Percentiles rank a stretch among this genome's conserved stretches.
These are phyloP conservation scores for Oncorhynchus kisutch DNA, from an alignment of 2,113 vertebrate genomes.

Conservation along the genomic window DNA sequence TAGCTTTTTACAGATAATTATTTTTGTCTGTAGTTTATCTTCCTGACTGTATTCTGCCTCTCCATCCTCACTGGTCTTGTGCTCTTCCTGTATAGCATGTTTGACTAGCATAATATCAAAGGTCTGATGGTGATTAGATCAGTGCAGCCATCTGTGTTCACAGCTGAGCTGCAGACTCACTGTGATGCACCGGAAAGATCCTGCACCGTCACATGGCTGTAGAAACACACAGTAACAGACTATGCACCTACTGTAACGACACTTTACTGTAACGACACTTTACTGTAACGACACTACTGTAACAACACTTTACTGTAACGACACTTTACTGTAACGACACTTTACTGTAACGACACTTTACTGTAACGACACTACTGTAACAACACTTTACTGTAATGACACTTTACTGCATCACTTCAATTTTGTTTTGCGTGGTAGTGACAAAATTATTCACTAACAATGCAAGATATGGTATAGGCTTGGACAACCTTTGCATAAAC, in stretches of 20 bases:
- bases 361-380: too few species aligned
- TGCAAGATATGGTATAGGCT: too few species aligned
- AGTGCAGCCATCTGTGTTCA: conserved; percentile 40
- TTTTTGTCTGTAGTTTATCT: background rate
- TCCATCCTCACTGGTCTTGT: background rate
- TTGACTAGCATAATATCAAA: background rate
- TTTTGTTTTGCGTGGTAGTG: too few species aligned
- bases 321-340: too few species aligned
- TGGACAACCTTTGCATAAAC: too few species aligned
- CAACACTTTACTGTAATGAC: too few species aligned
- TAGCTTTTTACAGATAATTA: background rate
- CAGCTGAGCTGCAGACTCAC: conserved; percentile 34
- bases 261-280: too few species aligned
- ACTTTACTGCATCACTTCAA: too few species aligned
- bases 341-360: too few species aligned
- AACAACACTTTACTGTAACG: too few species aligned
- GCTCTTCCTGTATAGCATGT: conserved; percentile 5
- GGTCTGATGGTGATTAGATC: conserved; percentile 32
- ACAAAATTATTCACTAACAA: too few species aligned
- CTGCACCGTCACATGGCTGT: background rate
- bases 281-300: too few species aligned
- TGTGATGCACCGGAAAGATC: background rate
- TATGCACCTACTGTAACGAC: conserved; percentile 13
- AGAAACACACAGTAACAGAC: conserved; percentile 15
- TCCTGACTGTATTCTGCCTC: background rate